Percentiles rank a stretch among this genome's conserved stretches.
phyloP scores from a whole-genome alignment of 2,888 invertebrate species.

The Rhagium mordax region DNA sequence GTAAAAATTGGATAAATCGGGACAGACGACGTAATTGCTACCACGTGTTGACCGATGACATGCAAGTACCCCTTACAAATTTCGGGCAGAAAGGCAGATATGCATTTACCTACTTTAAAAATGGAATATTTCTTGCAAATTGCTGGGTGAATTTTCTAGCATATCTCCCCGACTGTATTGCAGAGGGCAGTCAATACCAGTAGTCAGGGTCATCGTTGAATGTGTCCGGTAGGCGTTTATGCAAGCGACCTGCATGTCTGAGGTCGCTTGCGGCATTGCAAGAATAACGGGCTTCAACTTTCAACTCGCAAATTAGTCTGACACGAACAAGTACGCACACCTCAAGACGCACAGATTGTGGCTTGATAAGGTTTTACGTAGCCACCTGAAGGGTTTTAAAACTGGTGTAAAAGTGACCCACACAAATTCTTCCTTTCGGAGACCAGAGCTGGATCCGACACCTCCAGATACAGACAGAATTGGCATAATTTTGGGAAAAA shows the following conservation, averaged over 20 bases:
- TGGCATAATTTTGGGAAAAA: too few species aligned
- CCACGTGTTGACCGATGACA: too few species aligned
- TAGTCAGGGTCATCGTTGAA: slow-evolving; percentile 24
- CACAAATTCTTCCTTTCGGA: too few species aligned
- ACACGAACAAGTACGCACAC: background rate
- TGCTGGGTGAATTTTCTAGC: background rate
- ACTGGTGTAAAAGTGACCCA: background rate
- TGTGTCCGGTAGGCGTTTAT: slow-evolving; percentile 21
- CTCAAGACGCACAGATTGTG: background rate
- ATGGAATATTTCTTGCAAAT: too few species aligned
- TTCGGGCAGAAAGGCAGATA: too few species aligned
- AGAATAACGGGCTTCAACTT: slow-evolving; percentile 24
- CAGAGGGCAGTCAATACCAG: slow-evolving; percentile 19
- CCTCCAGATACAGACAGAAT: too few species aligned
- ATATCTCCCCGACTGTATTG: background rate
- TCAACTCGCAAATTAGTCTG: background rate
- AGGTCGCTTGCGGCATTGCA: slow-evolving; percentile 25
- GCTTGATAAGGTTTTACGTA: background rate
- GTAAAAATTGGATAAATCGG: too few species aligned
- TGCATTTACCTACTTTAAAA: too few species aligned
- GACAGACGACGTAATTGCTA: too few species aligned
- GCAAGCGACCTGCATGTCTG: slow-evolving; percentile 5
- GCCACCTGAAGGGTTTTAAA: background rate
- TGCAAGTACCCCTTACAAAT: too few species aligned
- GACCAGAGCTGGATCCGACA: too few species aligned